Evolutionary conservation across 2,888 invertebrate species (phyloP), one percentile per base, ranked within the genome.

Genomic region (Calephelis perditalis): DNA sequence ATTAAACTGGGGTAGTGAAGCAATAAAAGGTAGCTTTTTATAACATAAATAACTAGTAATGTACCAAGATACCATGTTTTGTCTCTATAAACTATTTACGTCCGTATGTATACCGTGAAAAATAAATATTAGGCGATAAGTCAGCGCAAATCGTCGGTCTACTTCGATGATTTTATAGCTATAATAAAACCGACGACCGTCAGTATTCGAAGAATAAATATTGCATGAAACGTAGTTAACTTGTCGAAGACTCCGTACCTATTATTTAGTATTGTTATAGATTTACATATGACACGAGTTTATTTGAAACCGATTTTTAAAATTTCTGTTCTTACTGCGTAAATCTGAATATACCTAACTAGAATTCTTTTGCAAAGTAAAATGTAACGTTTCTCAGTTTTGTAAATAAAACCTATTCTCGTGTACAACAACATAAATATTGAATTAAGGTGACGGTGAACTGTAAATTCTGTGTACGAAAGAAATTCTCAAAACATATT

Each of bases 181-280:
- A 77, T 85, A 86, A 88, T 90, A 90, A 90, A 90, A 83, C 84
- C 81, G 88, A 87, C 87, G 82, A 86, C 86, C 79, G 77, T 77
- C 76, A 78, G 82, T 76, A 76, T 81, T 77, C 78, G 71, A 65
- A 74, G 81, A 86, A 84, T 84, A 84, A 84, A 85, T 81, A 85
- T 76, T 76, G 44, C 35, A 75, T 73, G 76, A 75, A 70, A 78
- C 81, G 79, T 79, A 83, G 78, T 75, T 77, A 78, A 79, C 76
- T 79, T 87, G 81, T 78, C 81, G 75, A 75, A 76, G 80, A 75
- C 73, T 73, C 72, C 71, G 69, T 71, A 73, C 75, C 75, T 73
- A 79, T 79, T 40, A 7, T 40, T 7, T 40, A 40, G 40, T 7
- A 40, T 40, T 40, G 40, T 40, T 6, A 40, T 6, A 40, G 4